Evolutionary conservation across 2,797 vertebrate genomes (phyloP), one percentile per base, ranked within the genome.

Genomic region (Mus caroli): DNA sequence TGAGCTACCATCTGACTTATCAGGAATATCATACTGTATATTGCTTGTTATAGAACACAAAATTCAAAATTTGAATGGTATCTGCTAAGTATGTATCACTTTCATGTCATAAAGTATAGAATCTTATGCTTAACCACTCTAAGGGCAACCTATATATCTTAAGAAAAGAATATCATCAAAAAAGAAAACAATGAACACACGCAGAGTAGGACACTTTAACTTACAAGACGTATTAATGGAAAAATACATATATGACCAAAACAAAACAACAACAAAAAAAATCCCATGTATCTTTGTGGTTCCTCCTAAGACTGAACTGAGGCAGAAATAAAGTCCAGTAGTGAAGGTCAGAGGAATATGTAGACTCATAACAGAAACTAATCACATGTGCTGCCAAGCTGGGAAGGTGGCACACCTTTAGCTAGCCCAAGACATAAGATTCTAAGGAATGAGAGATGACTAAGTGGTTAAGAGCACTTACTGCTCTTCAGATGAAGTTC

Each of bases 231-330:
- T 80, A 93, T 76, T 77, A 88, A 80, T 84, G 31, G 34, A 91
- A 91, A 80, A 95, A 88, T 85, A 91, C 64, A 9, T 84, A 67
- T 11, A 78, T 64, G 84, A 67, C 46, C 50, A 67, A 50, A 91
- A 58, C 10, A 37, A 56, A 80, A 56, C 9, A 19, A 24, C n/a
- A 80, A 22, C 9, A 19, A 37, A 80, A 20, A n/a, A 56, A 88
- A 40, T 13, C 54, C 31, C 58, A 43, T 8, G 73, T 56, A 86
- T 40, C 71, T 94, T 60, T 91, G 58, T 54, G 83, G 69, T 28
- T 94, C 62, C 84, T 92, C 43, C 50, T 52, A 94, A 78, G 71
- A 94, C 20, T 71, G 24, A 20, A 71, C 71, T 79, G 73, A 67
- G 58, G 19, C 54, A 94, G 80, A 95, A 93, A 2, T 79, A 46